A percentile compares a stretch with the other conserved stretches of the same genome.
phyloP scores from a whole-genome alignment of 2,888 invertebrate genomes.

The Netelia virgata region DNA sequence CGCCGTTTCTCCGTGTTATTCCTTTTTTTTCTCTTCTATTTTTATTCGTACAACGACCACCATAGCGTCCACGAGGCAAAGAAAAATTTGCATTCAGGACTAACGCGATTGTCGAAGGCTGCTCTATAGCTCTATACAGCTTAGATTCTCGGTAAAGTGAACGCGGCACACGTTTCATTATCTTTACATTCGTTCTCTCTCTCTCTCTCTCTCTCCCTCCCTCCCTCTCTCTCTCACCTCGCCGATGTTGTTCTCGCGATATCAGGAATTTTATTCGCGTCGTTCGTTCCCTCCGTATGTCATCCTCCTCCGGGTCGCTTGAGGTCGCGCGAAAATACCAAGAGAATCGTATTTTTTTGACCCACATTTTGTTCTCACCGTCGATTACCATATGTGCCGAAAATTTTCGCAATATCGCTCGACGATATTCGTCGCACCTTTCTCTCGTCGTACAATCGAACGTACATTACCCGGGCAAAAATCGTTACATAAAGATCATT shows the following conservation, averaged over 20 bases:
- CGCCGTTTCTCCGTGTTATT: neutral
- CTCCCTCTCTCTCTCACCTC: neutral
- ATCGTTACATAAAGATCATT: too few species aligned
- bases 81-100: conserved; percentile 47
- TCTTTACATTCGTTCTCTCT: neutral
- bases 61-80: conserved; percentile 35
- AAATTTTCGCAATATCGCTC: too few species aligned
- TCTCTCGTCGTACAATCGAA: too few species aligned
- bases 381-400: too few species aligned
- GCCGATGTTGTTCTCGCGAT: neutral
- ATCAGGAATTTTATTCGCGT: neutral
- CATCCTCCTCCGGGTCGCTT: too few species aligned
- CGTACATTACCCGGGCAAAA: too few species aligned
- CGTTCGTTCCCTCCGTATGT: neutral
- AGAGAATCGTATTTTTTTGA: too few species aligned
- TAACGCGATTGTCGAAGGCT: conserved; percentile 6
- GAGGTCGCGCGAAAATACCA: too few species aligned
- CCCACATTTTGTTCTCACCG: too few species aligned
- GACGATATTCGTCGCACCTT: too few species aligned
- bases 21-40: conserved; percentile 19
- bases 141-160: conserved; percentile 12
- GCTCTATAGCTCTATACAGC: neutral
- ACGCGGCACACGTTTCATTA: conserved; percentile 1
- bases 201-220: neutral
- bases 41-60: conserved; percentile 15